Evolutionary conservation across 1,140 invertebrate species (phyloP).

Genomic region (Eupeodes corollae): DNA sequence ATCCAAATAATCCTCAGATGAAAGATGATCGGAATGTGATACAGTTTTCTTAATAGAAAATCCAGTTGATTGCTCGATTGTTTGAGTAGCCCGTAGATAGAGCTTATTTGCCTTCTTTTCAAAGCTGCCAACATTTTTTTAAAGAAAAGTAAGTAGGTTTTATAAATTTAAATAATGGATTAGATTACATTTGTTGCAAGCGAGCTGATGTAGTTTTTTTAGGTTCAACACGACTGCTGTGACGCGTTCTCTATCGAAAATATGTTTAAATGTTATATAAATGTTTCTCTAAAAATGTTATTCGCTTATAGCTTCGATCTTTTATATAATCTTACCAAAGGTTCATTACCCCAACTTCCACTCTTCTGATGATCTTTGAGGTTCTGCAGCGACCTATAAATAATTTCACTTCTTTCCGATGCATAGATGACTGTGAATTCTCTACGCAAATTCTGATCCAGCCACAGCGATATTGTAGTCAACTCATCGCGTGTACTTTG

Average conservation of each 20-base stretch:
- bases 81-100: slow-evolving; percentile 72
- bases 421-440: slow-evolving; percentile 76
- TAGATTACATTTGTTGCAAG: slow-evolving; percentile 30
- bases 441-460: slow-evolving; percentile 63
- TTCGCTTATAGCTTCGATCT: too few relatives aligned
- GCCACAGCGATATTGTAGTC: slow-evolving; percentile 71
- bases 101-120: slow-evolving; percentile 81
- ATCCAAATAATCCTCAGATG: slow-evolving; percentile 52
- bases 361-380: slow-evolving; percentile 72
- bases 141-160: not conserved
- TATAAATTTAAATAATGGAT: not conserved
- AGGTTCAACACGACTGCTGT: slow-evolving; percentile 27
- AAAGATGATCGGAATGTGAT: slow-evolving; percentile 32
- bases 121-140: slow-evolving; percentile 39
- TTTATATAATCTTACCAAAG: slow-evolving; percentile 20
- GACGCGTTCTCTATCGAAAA: slow-evolving; percentile 23
- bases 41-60: slow-evolving; percentile 42
- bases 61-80: slow-evolving; percentile 61
- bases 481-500: slow-evolving; percentile 48
- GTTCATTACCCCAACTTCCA: slow-evolving; percentile 53
- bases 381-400: slow-evolving; percentile 63
- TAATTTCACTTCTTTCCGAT: slow-evolving; percentile 59
- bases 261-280: too few relatives aligned
- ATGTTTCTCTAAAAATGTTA: too few relatives aligned
- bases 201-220: slow-evolving; percentile 35